phyloP scores from a whole-genome alignment of 2,888 invertebrate genomes.

The Xanthia icteritia region DNA sequence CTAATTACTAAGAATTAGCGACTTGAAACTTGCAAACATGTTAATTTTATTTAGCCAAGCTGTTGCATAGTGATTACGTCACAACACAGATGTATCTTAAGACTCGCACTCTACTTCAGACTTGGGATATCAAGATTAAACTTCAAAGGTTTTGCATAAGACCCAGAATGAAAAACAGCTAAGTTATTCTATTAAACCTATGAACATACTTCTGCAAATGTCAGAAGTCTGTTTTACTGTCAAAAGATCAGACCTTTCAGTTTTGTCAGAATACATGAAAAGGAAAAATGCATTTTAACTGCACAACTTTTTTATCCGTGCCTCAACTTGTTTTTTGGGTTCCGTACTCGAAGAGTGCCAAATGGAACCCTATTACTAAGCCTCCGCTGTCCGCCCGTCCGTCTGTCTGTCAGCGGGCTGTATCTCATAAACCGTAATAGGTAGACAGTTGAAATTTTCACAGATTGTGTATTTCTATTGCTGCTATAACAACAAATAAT shows the following conservation, averaged over 20 bases:
- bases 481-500: too few species aligned
- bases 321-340: not conserved
- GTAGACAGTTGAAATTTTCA: too few species aligned
- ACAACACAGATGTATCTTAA: not conserved
- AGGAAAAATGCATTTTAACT: constrained; percentile 10
- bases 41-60: not conserved
- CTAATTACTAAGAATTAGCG: not conserved
- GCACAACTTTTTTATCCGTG: constrained; percentile 5
- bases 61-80: constrained; percentile 2
- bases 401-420: too few species aligned
- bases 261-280: not conserved
- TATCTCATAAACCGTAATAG: too few species aligned
- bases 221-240: not conserved
- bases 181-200: not conserved
- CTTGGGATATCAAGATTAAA: constrained; percentile 8
- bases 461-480: too few species aligned
- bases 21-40: too few species aligned
- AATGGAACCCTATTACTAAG: too few species aligned
- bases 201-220: not conserved
- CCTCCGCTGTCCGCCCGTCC: too few species aligned
- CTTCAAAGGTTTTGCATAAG: constrained; percentile 7
- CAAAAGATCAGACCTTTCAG: not conserved
- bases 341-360: too few species aligned
- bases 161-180: not conserved
- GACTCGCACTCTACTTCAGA: not conserved